phyloP scores from a whole-genome alignment of 2,113 vertebrate genomes.

The Donacobius atricapilla region DNA sequence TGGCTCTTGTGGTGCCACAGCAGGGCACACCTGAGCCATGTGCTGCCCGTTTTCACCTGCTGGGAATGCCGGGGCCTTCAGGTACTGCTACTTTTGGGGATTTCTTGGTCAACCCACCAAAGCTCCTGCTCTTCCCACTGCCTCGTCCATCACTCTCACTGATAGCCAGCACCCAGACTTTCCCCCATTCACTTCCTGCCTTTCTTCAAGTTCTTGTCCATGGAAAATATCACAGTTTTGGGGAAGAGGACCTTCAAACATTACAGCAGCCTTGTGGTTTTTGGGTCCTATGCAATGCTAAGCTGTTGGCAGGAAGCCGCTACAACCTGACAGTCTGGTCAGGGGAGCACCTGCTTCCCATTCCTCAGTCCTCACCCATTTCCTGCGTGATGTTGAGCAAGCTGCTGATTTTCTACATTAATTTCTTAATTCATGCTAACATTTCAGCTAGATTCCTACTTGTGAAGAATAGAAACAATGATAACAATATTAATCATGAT shows the following conservation, averaged over 20 bases:
- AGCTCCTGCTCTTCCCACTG: not conserved
- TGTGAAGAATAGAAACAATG: not conserved
- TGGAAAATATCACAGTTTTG: not conserved
- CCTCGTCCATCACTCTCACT: rapidly evolving
- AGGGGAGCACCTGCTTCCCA: not conserved
- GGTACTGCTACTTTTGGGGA: rapidly evolving
- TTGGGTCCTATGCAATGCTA: not conserved
- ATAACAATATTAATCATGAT: not conserved
- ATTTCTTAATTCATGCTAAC: not conserved
- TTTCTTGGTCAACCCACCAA: not conserved
- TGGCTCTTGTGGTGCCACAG: not conserved
- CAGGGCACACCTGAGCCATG: not conserved
- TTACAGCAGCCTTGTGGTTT: not conserved
- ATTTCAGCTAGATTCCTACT: not conserved
- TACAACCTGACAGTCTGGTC: rapidly evolving
- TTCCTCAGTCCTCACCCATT: not conserved
- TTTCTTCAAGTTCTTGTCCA: not conserved
- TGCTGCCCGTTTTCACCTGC: not conserved
- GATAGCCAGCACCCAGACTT: not conserved
- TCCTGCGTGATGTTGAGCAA: not conserved
- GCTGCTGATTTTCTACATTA: not conserved
- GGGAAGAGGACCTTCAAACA: not conserved
- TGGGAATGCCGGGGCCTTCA: not conserved
- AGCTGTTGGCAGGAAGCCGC: not conserved
- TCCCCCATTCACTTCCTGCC: not conserved